Evolutionary conservation across 37 sponge, comb jelly and placozoan genomes (phyloP).

Genomic region (Chondrosia reniformis): DNA sequence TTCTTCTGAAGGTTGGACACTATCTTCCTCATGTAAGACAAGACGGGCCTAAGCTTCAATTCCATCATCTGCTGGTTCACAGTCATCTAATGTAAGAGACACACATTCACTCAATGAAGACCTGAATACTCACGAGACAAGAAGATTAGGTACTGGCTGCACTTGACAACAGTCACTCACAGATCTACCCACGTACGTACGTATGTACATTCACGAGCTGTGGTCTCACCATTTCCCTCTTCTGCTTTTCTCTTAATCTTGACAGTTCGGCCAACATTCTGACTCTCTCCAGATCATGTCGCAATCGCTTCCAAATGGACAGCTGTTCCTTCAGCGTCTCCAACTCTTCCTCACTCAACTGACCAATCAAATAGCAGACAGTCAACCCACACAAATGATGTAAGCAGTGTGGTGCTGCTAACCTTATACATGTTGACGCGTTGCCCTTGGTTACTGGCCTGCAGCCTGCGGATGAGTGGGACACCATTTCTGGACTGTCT

Average conservation of each 20-base stretch:
- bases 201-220: neutral
- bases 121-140: neutral
- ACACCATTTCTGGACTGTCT: slow-evolving; percentile 97
- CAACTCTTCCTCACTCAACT: slow-evolving; percentile 79
- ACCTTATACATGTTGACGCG: slow-evolving; percentile 46
- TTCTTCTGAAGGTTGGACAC: slow-evolving; percentile 60
- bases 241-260: slow-evolving; percentile 92
- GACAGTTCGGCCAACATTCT: slow-evolving; percentile 86
- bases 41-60: slow-evolving; percentile 68
- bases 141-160: neutral
- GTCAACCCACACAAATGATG: neutral
- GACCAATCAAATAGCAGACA: slow-evolving; percentile 30
- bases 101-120: neutral
- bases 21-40: slow-evolving; percentile 56
- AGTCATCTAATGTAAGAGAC: slow-evolving; percentile 30
- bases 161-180: neutral
- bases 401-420: neutral
- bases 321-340: slow-evolving; percentile 82
- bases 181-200: neutral
- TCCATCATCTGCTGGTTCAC: slow-evolving; percentile 62
- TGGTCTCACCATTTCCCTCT: slow-evolving; percentile 81
- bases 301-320: slow-evolving; percentile 67
- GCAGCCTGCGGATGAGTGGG: slow-evolving; percentile 89
- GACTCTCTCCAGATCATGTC: slow-evolving; percentile 92
- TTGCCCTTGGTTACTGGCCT: slow-evolving; percentile 61